Conservation (phyloP, 2,113 vertebrate genomes). For the Fulmarus glacialis region DNA sequence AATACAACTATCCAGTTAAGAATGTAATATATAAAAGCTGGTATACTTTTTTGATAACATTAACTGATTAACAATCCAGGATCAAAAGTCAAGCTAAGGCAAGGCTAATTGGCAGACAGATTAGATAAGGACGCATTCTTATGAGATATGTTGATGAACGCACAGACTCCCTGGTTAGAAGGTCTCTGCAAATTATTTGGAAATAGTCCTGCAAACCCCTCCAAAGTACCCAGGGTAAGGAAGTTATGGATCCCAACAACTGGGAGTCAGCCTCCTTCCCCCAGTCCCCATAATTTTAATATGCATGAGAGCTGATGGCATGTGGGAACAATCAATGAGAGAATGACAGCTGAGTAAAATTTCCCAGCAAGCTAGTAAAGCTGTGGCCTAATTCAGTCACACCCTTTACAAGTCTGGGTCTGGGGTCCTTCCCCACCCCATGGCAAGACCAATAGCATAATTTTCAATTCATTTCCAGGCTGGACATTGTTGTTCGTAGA, state of each 20-base stretch:
- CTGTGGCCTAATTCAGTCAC: not conserved
- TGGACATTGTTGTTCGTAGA: not conserved
- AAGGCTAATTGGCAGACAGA: not conserved
- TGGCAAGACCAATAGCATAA: not conserved
- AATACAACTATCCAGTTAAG: not conserved
- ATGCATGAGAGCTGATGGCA: not conserved
- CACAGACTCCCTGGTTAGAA: not conserved
- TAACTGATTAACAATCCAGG: not conserved
- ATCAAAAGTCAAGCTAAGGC: not conserved
- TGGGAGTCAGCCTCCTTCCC: not conserved
- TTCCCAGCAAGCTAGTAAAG: not conserved
- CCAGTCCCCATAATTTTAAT: not conserved
- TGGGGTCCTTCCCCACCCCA: not conserved
- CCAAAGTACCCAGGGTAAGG: not conserved
- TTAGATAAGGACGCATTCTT: accelerated
- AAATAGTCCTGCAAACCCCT: not conserved
- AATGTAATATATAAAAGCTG: not conserved
- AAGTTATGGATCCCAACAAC: not conserved
- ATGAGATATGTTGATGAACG: accelerated
- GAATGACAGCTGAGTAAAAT: constrained; percentile 19
- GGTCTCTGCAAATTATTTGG: not conserved
- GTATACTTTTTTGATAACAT: not conserved
- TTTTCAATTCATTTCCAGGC: not conserved
- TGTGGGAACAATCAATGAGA: constrained; percentile 17
- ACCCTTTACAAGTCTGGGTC: not conserved